A percentile compares a stretch with the other conserved stretches of the same genome.
phyloP scores from a whole-genome alignment of 2,113 vertebrate species.

The Peromyscus leucopus region DNA sequence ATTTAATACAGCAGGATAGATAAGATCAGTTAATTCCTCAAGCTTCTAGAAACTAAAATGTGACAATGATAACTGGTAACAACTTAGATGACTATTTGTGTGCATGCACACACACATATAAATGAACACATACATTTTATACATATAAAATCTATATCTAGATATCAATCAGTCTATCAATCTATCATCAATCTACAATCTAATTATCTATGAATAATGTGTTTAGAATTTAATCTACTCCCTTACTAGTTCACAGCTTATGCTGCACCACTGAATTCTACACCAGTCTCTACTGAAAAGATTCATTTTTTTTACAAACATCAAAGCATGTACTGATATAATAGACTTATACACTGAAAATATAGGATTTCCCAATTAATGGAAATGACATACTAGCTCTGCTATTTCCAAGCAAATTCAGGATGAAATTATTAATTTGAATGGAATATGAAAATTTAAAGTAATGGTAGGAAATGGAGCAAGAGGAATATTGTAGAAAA shows the following conservation, averaged over 20 bases:
- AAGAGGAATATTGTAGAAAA: conserved; percentile 3
- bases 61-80: neutral
- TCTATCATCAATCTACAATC: neutral
- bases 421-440: neutral
- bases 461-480: neutral
- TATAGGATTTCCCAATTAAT: neutral
- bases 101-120: neutral
- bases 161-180: no score
- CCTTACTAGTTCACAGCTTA: neutral
- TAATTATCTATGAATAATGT: neutral
- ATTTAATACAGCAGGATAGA: neutral
- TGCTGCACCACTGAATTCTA: neutral
- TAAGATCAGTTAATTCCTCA: neutral
- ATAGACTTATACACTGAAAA: neutral
- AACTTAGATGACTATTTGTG: neutral
- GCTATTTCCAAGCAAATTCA: neutral
- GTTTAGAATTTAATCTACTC: neutral
- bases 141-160: neutral
- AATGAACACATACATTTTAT: neutral
- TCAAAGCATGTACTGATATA: neutral
- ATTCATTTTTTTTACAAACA: neutral
- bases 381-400: conserved; percentile 29
- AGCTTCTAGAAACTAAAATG: neutral
- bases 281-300: neutral
- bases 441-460: fast-evolving